phyloP scores from a whole-genome alignment of 2,113 vertebrate species.

The Rhodinocichla rosea region DNA sequence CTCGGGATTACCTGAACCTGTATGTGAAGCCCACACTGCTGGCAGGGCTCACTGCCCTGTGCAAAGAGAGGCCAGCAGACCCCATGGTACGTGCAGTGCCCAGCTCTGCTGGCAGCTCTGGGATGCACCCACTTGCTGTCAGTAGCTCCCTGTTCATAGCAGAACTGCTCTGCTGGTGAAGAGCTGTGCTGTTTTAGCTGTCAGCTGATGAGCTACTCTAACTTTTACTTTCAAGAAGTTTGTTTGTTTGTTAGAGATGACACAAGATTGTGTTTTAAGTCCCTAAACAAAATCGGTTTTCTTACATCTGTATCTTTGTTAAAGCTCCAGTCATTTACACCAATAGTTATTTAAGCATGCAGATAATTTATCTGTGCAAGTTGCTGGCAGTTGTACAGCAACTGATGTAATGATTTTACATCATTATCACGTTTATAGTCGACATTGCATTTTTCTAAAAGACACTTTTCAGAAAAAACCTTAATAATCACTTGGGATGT shows the following conservation, averaged over 20 bases:
- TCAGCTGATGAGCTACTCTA: background rate
- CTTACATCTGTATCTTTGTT: background rate
- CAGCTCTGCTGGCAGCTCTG: background rate
- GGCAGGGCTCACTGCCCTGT: slow-evolving; percentile 87
- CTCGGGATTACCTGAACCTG: slow-evolving; percentile 83
- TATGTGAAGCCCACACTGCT: slow-evolving; percentile 85
- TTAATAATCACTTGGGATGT: background rate
- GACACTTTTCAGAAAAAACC: background rate
- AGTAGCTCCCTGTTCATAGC: accelerated
- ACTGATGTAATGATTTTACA: background rate
- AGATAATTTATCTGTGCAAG: background rate
- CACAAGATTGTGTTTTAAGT: background rate
- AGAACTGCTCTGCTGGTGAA: background rate
- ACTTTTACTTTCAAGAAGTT: background rate
- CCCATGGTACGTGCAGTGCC: slow-evolving; percentile 79
- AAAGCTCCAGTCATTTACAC: background rate
- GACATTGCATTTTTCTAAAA: background rate
- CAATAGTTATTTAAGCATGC: background rate
- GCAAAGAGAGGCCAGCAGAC: slow-evolving; percentile 87
- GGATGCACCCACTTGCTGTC: background rate
- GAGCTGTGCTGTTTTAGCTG: background rate
- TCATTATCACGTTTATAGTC: background rate
- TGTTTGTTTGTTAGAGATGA: background rate
- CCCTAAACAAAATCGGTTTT: background rate
- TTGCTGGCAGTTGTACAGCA: background rate